Evolutionary conservation across 2,888 invertebrate genomes (phyloP).

Genomic region (Criorhina ranunculi): DNA sequence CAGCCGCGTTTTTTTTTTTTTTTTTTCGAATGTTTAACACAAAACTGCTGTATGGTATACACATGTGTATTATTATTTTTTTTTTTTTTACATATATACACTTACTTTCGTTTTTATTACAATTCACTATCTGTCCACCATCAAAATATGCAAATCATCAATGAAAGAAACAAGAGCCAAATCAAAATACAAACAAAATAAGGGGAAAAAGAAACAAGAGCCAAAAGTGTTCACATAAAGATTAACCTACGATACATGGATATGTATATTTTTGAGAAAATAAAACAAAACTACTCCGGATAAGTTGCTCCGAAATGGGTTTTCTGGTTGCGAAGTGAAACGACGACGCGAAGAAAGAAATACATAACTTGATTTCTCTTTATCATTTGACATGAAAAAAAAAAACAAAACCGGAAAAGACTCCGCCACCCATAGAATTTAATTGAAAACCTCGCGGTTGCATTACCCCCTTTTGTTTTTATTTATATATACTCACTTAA

Average conservation of each 20-base stretch:
- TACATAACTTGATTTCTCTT: background rate
- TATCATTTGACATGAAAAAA: background rate
- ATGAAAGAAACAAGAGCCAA: constrained; percentile 19
- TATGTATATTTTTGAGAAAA: constrained; percentile 1
- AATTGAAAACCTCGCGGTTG: no score
- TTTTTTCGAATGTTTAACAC: constrained; percentile 13
- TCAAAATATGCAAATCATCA: constrained; percentile 13
- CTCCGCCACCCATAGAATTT: background rate
- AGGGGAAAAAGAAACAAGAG: constrained; percentile 1
- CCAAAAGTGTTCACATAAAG: constrained; percentile 23
- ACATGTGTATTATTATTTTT: no score
- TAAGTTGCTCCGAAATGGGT: background rate
- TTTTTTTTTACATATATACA: no score
- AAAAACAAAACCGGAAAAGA: background rate
- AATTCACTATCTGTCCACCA: constrained; percentile 9
- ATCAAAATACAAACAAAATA: constrained; percentile 31
- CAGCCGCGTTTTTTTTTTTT: background rate
- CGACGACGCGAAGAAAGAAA: constrained; percentile 1
- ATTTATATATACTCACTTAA: constrained; percentile 33
- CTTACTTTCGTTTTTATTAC: constrained; percentile 2
- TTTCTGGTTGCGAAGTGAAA: background rate
- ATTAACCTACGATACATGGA: background rate
- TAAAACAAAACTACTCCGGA: background rate
- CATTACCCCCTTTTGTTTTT: background rate
- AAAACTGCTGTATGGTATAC: background rate